Conservation (phyloP, 1,140 invertebrate genomes). For the Formica exsecta region DNA sequence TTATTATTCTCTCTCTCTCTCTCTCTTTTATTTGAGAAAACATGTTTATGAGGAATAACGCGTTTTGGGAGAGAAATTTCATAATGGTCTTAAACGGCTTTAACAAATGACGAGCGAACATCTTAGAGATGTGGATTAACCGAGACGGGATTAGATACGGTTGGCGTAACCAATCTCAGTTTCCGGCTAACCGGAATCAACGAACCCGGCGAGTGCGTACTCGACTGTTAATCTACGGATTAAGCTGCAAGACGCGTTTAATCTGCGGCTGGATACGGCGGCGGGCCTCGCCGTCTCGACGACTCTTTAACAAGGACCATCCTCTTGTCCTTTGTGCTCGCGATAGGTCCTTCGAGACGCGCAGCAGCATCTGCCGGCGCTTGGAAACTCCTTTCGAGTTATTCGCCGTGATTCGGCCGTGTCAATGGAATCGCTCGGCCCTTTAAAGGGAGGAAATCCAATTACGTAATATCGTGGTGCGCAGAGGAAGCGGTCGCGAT, state of each 20-base stretch:
- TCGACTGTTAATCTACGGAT: constrained; percentile 71
- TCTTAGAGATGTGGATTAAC: constrained; percentile 18
- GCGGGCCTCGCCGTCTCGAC: constrained; percentile 53
- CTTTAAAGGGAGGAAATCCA: constrained; percentile 77
- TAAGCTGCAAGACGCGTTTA: constrained; percentile 71
- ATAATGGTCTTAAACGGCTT: not conserved
- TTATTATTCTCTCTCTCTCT: not conserved
- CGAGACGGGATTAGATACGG: constrained; percentile 44
- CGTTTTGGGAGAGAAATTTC: not conserved
- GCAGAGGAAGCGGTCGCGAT: constrained; percentile 72
- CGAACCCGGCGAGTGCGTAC: constrained; percentile 62
- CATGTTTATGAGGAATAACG: not conserved
- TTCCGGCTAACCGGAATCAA: constrained; percentile 47
- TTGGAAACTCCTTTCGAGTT: constrained; percentile 74
- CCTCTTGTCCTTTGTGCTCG: constrained; percentile 68
- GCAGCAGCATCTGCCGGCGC: constrained; percentile 70
- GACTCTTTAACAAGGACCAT: constrained; percentile 69
- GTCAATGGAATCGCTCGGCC: constrained; percentile 75
- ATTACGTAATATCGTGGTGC: constrained; percentile 78
- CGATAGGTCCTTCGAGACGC: constrained; percentile 53
- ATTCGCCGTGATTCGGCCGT: constrained; percentile 74
- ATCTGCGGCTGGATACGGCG: constrained; percentile 66
- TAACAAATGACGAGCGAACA: constrained; percentile 10
- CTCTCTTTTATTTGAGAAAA: not conserved
- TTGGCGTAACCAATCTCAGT: constrained; percentile 64